A percentile compares a stretch with the other conserved stretches of the same genome.
Conservation (phyloP, 2,113 vertebrate genomes). For the Atractosteus spatula region DNA sequence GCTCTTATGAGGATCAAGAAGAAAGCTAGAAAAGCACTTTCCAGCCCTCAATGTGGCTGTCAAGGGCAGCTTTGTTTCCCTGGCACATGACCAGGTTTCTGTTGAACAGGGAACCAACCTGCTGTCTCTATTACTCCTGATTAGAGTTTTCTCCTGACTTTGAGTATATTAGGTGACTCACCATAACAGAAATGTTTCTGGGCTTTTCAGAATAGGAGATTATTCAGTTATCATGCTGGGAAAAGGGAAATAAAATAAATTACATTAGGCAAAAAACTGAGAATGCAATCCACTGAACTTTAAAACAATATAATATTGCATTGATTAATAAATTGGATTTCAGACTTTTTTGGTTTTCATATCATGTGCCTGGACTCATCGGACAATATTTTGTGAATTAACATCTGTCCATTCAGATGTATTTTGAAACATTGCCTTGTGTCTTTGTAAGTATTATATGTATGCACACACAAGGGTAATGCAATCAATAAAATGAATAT, state of each 20-base stretch:
- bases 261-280: not conserved
- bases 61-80: constrained; percentile 16
- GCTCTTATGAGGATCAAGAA: not conserved
- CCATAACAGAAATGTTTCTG: constrained; percentile 41
- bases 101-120: constrained; percentile 51
- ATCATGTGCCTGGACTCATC: not conserved
- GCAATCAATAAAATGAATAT: too few relatives aligned
- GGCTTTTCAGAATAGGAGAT: constrained; percentile 39
- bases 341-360: not conserved
- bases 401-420: too few relatives aligned
- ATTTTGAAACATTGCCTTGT: too few relatives aligned
- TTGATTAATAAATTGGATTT: not conserved
- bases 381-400: too few relatives aligned
- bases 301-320: not conserved
- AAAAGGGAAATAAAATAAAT: constrained; percentile 34
- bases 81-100: constrained; percentile 11
- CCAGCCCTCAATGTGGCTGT: not conserved
- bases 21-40: not conserved
- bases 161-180: constrained; percentile 57
- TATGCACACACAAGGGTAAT: too few relatives aligned
- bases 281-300: not conserved
- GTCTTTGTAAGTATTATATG: too few relatives aligned
- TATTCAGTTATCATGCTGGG: constrained; percentile 49
- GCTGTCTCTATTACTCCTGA: constrained; percentile 44
- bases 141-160: constrained; percentile 49